A percentile compares a stretch with the other conserved stretches of the same genome.
Evolutionary conservation across 2,888 invertebrate genomes (phyloP).

Genomic region (Bhutanitis thaidina): DNA sequence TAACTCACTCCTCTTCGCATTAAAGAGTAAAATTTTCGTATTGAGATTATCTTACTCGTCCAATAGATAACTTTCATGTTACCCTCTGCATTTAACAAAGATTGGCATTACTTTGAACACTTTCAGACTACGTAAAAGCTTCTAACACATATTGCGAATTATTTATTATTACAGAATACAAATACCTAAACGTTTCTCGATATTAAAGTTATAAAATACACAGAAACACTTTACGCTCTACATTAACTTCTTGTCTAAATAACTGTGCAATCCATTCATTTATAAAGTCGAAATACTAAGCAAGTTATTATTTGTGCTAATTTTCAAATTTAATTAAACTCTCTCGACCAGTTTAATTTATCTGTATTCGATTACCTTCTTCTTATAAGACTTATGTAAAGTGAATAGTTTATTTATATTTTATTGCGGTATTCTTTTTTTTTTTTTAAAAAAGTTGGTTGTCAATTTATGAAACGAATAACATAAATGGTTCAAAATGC

Average conservation of each 20-base stretch:
- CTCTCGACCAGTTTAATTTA: constrained; percentile 6
- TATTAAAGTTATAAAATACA: constrained; percentile 17
- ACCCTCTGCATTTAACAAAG: too few relatives aligned
- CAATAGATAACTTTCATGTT: too few relatives aligned
- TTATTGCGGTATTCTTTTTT: too few relatives aligned
- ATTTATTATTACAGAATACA: constrained; percentile 10
- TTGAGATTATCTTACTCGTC: too few relatives aligned
- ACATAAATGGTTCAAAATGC: too few relatives aligned
- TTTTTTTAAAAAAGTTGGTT: too few relatives aligned
- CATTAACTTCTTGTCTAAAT: constrained; percentile 11
- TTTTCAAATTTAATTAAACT: too few relatives aligned
- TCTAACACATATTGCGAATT: constrained; percentile 12
- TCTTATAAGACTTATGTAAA: neutral
- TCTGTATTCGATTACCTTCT: neutral
- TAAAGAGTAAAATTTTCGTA: too few relatives aligned
- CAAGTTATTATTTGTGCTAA: constrained; percentile 9
- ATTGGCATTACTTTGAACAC: neutral
- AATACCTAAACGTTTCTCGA: constrained; percentile 11
- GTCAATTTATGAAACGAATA: too few relatives aligned
- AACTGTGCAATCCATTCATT: constrained; percentile 15
- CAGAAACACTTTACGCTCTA: constrained; percentile 12
- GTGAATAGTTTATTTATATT: too few relatives aligned
- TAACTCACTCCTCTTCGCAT: too few relatives aligned
- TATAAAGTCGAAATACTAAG: constrained; percentile 16
- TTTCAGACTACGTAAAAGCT: constrained; percentile 12